Evolutionary conservation across 2,113 vertebrate species (phyloP).

Genomic region (Ondatra zibethicus): DNA sequence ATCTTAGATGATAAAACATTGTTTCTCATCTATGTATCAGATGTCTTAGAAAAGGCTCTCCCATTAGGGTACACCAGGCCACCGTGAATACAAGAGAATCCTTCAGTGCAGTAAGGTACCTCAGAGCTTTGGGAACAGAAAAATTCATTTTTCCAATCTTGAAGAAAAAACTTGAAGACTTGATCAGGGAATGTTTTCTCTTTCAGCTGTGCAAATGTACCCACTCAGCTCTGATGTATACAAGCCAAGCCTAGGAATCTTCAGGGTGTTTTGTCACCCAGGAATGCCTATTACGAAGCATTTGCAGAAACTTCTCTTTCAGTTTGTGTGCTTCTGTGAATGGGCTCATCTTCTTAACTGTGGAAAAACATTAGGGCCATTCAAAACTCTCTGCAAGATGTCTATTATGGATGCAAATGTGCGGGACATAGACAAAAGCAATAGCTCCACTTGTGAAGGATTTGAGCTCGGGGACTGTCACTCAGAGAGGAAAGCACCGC

Average conservation of each 20-base stretch:
- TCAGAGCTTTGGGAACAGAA: constrained; percentile 30
- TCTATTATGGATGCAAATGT: constrained; percentile 75
- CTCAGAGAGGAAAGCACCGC: background rate
- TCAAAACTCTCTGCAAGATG: constrained; percentile 53
- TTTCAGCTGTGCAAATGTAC: background rate
- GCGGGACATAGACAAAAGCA: constrained; percentile 52
- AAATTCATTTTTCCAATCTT: constrained; percentile 37
- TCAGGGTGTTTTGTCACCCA: constrained; percentile 55
- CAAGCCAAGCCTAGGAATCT: background rate
- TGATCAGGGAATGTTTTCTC: background rate
- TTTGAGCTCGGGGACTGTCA: constrained; percentile 46
- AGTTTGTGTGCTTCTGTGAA: constrained; percentile 65
- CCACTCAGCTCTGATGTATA: background rate
- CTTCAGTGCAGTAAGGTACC: background rate
- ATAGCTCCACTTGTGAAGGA: constrained; percentile 20
- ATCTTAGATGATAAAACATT: background rate
- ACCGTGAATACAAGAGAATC: background rate
- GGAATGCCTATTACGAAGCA: constrained; percentile 56
- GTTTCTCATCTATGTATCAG: background rate
- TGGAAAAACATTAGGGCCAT: constrained; percentile 69
- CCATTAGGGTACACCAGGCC: background rate
- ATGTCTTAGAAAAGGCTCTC: background rate
- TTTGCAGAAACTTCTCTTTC: constrained; percentile 71
- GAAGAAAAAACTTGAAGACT: constrained; percentile 1
- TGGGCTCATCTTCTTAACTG: constrained; percentile 76